Evolutionary conservation across 2,113 vertebrate species (phyloP).

Genomic region (Myrmecophaga tridactyla): DNA sequence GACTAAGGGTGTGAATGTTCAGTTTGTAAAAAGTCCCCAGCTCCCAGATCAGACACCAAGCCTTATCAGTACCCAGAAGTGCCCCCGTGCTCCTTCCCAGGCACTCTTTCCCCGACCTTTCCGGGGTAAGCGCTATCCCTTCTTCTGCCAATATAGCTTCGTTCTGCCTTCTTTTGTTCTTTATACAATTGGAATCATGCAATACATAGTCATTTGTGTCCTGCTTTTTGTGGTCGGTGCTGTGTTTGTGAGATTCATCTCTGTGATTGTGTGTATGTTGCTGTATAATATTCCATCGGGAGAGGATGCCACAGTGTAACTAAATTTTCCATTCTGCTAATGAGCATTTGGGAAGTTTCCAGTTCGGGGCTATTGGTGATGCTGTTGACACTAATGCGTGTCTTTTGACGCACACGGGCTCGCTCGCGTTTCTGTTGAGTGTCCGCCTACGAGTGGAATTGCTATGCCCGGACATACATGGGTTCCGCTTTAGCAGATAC

Average conservation of each 20-base stretch:
- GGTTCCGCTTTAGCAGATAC: no score
- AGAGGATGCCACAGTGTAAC: background rate
- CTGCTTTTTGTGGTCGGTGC: background rate
- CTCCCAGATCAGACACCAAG: background rate
- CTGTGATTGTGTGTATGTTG: fast-evolving
- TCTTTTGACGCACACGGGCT: background rate
- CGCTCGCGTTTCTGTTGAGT: background rate
- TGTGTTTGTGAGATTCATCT: background rate
- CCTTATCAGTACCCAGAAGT: background rate
- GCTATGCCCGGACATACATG: background rate
- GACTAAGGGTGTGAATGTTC: background rate
- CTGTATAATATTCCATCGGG: fast-evolving
- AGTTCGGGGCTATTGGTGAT: background rate
- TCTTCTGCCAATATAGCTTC: background rate
- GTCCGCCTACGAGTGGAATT: background rate
- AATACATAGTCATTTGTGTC: background rate
- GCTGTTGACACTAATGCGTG: fast-evolving
- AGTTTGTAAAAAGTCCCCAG: background rate
- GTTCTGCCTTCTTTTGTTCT: background rate
- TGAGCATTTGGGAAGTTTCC: background rate
- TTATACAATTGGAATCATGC: no score
- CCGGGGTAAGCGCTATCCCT: background rate
- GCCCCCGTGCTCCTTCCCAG: no score
- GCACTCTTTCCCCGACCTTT: background rate
- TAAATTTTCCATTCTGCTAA: background rate